A percentile compares a stretch with the other conserved stretches of the same genome.
Evolutionary conservation across 2,888 invertebrate genomes (phyloP).

Genomic region (Limulus polyphemus): DNA sequence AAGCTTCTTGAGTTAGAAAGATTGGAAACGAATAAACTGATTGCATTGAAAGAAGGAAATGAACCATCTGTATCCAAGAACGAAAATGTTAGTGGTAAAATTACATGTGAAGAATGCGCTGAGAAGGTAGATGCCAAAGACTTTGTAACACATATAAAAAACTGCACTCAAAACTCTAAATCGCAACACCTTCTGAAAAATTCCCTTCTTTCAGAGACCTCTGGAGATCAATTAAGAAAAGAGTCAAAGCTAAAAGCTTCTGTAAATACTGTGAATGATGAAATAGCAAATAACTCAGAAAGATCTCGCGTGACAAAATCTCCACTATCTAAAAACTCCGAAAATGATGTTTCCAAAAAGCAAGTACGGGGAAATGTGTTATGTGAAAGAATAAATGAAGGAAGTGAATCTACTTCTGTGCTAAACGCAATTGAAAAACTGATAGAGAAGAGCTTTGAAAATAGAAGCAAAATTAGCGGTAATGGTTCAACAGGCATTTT

Average conservation of each 20-base stretch:
- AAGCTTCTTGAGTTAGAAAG: slow-evolving; percentile 72
- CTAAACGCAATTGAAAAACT: slow-evolving; percentile 90
- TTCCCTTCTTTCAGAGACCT: neutral
- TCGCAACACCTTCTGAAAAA: neutral
- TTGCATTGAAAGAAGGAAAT: slow-evolving; percentile 6
- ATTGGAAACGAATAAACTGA: slow-evolving; percentile 21
- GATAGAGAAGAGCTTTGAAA: slow-evolving; percentile 93
- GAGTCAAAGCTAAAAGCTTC: slow-evolving; percentile 1
- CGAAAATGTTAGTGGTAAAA: slow-evolving; percentile 35
- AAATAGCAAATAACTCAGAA: neutral
- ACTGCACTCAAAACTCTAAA: slow-evolving; percentile 44
- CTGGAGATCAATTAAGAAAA: neutral
- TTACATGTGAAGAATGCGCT: slow-evolving; percentile 90
- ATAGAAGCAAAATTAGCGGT: slow-evolving; percentile 26
- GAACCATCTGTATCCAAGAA: neutral
- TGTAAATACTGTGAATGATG: neutral
- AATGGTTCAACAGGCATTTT: slow-evolving; percentile 56
- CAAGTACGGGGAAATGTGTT: neutral
- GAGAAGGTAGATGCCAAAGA: slow-evolving; percentile 83
- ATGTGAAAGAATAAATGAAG: too few species aligned
- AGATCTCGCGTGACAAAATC: slow-evolving; percentile 4
- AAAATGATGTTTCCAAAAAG: slow-evolving; percentile 11
- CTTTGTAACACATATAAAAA: slow-evolving; percentile 85
- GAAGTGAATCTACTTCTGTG: slow-evolving; percentile 50
- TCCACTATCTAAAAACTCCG: neutral